Evolutionary conservation across 1,140 invertebrate genomes (phyloP).

Genomic region (Agrilus planipennis): DNA sequence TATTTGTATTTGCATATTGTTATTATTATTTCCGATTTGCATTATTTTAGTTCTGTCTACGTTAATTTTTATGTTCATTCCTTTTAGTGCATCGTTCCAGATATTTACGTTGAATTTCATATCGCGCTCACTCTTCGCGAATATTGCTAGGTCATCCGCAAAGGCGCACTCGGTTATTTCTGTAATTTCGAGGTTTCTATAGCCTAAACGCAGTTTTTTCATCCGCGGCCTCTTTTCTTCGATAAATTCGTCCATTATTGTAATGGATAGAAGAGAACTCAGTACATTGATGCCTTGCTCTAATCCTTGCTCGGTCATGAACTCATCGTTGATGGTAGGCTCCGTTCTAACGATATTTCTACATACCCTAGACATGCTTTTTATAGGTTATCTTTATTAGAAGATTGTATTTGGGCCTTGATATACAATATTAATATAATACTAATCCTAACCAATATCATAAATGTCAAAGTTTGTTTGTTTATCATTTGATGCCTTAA

Average conservation of each 20-base stretch:
- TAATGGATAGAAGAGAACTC: neutral
- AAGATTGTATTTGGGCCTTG: too few species aligned
- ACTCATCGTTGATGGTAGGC: too few species aligned
- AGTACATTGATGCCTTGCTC: neutral
- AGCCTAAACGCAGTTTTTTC: neutral
- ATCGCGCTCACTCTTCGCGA: slow-evolving; percentile 1
- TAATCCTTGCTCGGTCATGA: neutral
- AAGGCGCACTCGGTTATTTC: slow-evolving; percentile 1
- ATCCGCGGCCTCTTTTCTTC: neutral
- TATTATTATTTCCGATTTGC: neutral
- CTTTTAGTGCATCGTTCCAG: neutral
- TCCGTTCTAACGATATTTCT: too few species aligned
- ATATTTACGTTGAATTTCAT: neutral
- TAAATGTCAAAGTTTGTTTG: too few species aligned
- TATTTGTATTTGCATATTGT: neutral
- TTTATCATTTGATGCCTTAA: too few species aligned
- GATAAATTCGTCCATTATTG: slow-evolving; percentile 1
- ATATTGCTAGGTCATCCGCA: neutral
- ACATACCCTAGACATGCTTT: too few species aligned
- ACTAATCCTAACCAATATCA: too few species aligned
- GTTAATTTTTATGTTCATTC: slow-evolving; percentile 1
- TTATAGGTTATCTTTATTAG: too few species aligned
- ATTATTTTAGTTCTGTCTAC: slow-evolving; percentile 2
- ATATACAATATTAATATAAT: too few species aligned
- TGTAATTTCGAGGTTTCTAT: neutral